Evolutionary conservation across 2,797 vertebrate genomes (phyloP).

Genomic region (Eremophila alpestris): DNA sequence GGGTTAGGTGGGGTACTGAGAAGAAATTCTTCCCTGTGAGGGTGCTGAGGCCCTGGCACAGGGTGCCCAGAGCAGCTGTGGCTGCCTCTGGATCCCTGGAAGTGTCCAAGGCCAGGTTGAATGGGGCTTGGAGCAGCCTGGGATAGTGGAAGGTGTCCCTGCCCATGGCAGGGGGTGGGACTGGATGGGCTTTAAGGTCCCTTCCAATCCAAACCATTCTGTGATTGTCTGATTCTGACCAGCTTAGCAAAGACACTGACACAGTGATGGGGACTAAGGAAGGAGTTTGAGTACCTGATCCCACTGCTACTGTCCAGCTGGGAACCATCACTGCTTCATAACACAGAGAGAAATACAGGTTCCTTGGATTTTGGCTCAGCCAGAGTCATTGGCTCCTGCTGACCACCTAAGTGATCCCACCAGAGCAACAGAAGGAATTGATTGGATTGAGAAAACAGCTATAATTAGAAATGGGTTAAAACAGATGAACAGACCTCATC

Average conservation of each 20-base stretch:
- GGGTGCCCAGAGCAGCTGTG: not conserved
- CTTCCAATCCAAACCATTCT: not conserved
- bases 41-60: rapidly evolving
- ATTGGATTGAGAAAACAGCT: constrained; percentile 4
- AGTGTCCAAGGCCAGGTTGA: not conserved
- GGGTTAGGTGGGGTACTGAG: not conserved
- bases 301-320: not conserved
- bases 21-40: not conserved
- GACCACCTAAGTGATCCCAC: not conserved
- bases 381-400: not conserved
- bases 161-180: not conserved
- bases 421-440: not conserved
- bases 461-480: constrained; percentile 51
- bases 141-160: not conserved
- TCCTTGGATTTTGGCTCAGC: not conserved
- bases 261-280: not conserved
- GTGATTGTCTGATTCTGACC: not conserved
- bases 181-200: rapidly evolving
- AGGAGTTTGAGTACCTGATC: not conserved
- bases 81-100: not conserved
- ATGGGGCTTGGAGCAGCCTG: rapidly evolving
- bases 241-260: not conserved
- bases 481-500: constrained; percentile 40
- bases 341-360: not conserved
- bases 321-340: not conserved